Conservation (phyloP, 1,140 invertebrate species). For the Bombus confusus region DNA sequence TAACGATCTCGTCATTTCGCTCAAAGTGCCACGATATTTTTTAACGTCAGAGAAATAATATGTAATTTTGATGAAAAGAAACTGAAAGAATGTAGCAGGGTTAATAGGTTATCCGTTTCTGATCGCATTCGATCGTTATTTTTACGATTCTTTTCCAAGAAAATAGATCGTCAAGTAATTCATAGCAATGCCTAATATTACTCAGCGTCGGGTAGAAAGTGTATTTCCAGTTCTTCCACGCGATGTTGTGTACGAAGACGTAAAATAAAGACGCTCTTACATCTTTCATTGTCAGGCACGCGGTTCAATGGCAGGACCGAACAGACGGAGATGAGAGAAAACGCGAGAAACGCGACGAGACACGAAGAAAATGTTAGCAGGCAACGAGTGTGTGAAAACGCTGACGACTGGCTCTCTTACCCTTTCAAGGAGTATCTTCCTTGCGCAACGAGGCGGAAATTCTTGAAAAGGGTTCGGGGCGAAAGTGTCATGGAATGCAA, state of each 20-base stretch:
- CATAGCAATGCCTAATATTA: background rate
- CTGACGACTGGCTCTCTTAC: conserved; percentile 53
- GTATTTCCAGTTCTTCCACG: background rate
- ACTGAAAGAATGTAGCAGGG: too few species aligned
- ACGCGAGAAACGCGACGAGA: background rate
- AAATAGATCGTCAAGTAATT: background rate
- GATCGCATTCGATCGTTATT: background rate
- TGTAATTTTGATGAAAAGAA: too few species aligned
- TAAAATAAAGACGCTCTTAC: background rate
- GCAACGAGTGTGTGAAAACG: conserved; percentile 46
- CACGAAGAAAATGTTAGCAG: background rate
- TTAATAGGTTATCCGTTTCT: too few species aligned
- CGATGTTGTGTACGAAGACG: background rate
- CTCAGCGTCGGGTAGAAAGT: background rate
- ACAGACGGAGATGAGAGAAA: background rate
- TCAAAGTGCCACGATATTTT: too few species aligned
- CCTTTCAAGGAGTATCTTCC: conserved; percentile 40
- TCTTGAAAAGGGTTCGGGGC: conserved; percentile 6
- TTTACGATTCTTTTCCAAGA: background rate
- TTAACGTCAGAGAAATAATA: too few species aligned
- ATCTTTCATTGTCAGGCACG: background rate
- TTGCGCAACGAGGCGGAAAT: background rate
- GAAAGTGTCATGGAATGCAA: conserved; percentile 18
- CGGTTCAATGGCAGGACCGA: background rate
- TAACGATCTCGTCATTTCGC: too few species aligned